Base-by-base conservation (phyloP, 2,888 invertebrate genomes). In the Pardosa pseudoannulata region DNA sequence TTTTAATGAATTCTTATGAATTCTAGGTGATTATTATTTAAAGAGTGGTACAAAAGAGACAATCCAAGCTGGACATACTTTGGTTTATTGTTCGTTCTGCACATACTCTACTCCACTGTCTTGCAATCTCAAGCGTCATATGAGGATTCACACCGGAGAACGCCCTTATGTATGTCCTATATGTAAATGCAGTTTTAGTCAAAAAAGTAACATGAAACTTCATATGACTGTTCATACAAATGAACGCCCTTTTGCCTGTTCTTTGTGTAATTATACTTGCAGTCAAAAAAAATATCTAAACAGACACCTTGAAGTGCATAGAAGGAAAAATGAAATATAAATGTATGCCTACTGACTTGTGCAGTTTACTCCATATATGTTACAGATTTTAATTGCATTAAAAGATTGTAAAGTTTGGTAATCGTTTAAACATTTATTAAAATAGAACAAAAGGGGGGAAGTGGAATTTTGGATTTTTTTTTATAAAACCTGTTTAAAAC, bases 231-330 rank as follows among this genome's bases (percentile, higher is more conserved):
- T 67, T 31, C 67, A 67, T 67, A 29, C 19, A 29, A 16, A 19
- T 29, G 65, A 65, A 29, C 65, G 65, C 13, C 65, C 65, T 5
- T 65, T 29, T 29, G n/a, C 9, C 11, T 65, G 65, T n/a, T 29
- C 65, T 65, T 11, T 31, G 6, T 65, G 65, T 16, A 16, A 29
- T 65, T 65, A 29, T 16, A 6, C 13, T 0, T 65, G 13, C 28
- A 65, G 28, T 16, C 65, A 28, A 13, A 28, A 13, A 31, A n/a
- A 6, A 13, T 7, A 29, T 3, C n/a, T 65, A 11, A 65, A 29
- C 13, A 65, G 7, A 16, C 65, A 65, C 31, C 31, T 65, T 16
- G 0, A 9, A n/a, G 29, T 11, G 0, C 65, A 65, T 65, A 13
- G 9, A n/a, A 62, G 23, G 3, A 62, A 7, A 23, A 19, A 62